Conservation (phyloP, 2,888 invertebrate species). For the Agelastica alni region DNA sequence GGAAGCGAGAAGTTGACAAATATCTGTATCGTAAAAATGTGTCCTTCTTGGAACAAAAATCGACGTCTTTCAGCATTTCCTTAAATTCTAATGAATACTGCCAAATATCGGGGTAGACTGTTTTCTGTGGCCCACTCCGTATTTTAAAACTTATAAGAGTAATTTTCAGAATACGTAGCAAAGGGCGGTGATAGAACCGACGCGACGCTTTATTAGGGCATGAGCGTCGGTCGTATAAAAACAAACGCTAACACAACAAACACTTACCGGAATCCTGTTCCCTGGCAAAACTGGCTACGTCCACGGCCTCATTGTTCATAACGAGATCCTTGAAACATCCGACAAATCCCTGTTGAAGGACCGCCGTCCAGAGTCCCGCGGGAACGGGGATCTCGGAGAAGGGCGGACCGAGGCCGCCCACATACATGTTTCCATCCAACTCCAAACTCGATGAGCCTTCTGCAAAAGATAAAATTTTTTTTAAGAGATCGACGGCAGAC, state of each 20-base stretch:
- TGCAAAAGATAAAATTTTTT: slow-evolving; percentile 48
- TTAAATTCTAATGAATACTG: too few relatives aligned
- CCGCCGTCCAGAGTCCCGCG: slow-evolving; percentile 88
- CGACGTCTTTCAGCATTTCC: too few relatives aligned
- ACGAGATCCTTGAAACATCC: slow-evolving; percentile 91
- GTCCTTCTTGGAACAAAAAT: too few relatives aligned
- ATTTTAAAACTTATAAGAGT: too few relatives aligned
- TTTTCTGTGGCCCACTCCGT: too few relatives aligned
- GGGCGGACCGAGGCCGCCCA: slow-evolving; percentile 85
- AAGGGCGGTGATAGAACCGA: too few relatives aligned
- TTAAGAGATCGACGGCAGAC: background rate
- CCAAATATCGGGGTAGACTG: too few relatives aligned
- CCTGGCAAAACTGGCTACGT: slow-evolving; percentile 85
- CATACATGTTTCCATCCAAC: slow-evolving; percentile 83
- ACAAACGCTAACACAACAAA: slow-evolving; percentile 5
- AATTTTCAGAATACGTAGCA: too few relatives aligned
- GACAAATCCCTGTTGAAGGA: slow-evolving; percentile 87
- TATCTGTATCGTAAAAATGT: too few relatives aligned
- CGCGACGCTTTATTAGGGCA: background rate
- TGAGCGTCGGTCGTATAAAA: background rate
- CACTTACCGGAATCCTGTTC: slow-evolving; percentile 84
- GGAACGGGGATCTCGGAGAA: slow-evolving; percentile 79
- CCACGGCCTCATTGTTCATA: slow-evolving; percentile 84
- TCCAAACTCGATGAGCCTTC: slow-evolving; percentile 88
- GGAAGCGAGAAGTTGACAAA: too few relatives aligned